Evolutionary conservation across 1,140 invertebrate species (phyloP).

Genomic region (Bombus affinis): DNA sequence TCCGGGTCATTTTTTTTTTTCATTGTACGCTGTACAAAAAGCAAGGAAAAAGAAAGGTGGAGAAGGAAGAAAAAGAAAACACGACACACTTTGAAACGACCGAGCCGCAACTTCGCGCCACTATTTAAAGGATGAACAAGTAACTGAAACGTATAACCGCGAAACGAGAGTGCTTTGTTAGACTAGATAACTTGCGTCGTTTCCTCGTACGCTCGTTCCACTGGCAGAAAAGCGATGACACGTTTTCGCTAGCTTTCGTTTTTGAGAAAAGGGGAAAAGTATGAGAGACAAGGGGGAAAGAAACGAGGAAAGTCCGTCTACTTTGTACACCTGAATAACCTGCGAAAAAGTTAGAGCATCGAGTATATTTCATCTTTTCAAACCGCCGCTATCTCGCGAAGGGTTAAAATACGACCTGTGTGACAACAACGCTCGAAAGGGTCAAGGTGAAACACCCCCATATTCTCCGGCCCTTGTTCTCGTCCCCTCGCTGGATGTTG

Average conservation of each 20-base stretch:
- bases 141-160: neutral
- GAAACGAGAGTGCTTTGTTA: constrained; percentile 19
- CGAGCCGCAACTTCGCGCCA: neutral
- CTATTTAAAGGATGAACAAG: constrained; percentile 16
- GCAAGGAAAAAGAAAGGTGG: neutral
- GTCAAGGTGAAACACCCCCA: constrained; percentile 4
- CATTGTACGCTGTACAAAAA: neutral
- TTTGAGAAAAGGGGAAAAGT: neutral
- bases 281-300: neutral
- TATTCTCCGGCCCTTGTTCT: neutral
- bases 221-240: neutral
- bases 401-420: constrained; percentile 25
- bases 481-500: too few relatives aligned
- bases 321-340: neutral
- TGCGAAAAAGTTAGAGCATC: constrained; percentile 4
- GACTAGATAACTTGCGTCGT: constrained; percentile 3
- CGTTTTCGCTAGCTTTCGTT: neutral
- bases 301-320: neutral
- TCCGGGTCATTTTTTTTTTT: neutral
- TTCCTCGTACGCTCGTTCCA: neutral
- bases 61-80: neutral
- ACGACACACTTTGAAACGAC: constrained; percentile 10
- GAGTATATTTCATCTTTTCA: neutral
- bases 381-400: neutral
- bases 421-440: constrained; percentile 4